A percentile compares a stretch with the other conserved stretches of the same genome.
Conservation (phyloP, 2,797 vertebrate species). For the Podarcis lilfordi region DNA sequence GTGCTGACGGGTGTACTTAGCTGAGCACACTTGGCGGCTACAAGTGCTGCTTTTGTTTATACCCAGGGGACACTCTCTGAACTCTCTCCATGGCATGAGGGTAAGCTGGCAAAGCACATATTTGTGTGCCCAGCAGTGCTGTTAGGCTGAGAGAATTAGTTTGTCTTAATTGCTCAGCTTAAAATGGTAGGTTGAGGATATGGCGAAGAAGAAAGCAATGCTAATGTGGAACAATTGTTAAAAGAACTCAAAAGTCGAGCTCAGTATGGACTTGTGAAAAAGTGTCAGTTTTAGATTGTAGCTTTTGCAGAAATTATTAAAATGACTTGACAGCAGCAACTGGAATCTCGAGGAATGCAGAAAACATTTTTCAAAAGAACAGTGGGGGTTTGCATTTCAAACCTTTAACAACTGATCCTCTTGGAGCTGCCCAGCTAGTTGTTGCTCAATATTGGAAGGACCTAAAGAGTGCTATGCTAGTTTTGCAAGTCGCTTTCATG, state of each 20-base stretch:
- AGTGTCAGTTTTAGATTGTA: too few relatives aligned
- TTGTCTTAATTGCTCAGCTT: constrained; percentile 59
- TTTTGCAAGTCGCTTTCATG: too few relatives aligned
- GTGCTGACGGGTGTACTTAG: constrained; percentile 76
- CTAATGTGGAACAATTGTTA: constrained; percentile 1
- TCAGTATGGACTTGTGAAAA: too few relatives aligned
- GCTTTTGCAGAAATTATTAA: too few relatives aligned
- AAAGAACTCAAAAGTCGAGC: not conserved
- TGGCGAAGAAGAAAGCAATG: constrained; percentile 52
- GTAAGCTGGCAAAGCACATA: constrained; percentile 71
- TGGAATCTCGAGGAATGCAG: too few relatives aligned
- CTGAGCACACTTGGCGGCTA: constrained; percentile 60
- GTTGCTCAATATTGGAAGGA: too few relatives aligned
- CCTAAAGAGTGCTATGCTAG: too few relatives aligned
- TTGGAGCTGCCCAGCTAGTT: too few relatives aligned
- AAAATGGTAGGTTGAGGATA: constrained; percentile 60
- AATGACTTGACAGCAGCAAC: too few relatives aligned
- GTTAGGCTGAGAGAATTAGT: constrained; percentile 73
- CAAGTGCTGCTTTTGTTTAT: constrained; percentile 60
- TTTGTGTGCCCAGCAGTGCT: constrained; percentile 64
- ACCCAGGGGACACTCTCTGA: constrained; percentile 68
- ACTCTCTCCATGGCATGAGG: constrained; percentile 52
- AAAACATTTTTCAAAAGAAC: too few relatives aligned
- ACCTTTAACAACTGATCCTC: too few relatives aligned
- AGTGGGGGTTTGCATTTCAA: too few relatives aligned